These are phyloP conservation scores for Corella eumyota DNA, from an alignment of 23 tunicate species.

Conservation along the genomic window DNA sequence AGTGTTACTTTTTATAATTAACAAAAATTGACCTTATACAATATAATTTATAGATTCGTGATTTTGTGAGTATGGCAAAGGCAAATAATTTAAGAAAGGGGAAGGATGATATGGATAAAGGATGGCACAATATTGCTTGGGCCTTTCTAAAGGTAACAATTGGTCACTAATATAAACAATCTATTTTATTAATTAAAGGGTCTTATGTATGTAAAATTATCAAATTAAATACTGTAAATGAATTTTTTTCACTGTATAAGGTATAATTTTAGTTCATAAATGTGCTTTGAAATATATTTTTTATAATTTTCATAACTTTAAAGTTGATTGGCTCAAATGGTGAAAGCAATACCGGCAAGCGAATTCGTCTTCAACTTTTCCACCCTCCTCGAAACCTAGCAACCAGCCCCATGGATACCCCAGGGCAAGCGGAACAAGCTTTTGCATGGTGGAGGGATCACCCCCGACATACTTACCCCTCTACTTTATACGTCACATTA, in stretches of 20 bases:
- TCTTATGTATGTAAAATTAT: background rate
- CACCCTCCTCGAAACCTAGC: conserved; percentile 42
- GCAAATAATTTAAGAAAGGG: conserved; percentile 55
- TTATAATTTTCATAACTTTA: background rate
- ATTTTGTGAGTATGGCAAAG: conserved; percentile 76
- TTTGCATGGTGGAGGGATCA: conserved; percentile 69
- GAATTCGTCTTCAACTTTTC: conserved; percentile 68
- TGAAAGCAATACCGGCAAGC: conserved; percentile 54
- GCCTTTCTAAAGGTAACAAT: conserved; percentile 75
- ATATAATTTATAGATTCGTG: conserved; percentile 49
- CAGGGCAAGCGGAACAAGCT: conserved; percentile 29
- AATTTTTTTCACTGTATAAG: no score
- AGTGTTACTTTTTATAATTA: background rate
- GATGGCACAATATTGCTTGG: conserved; percentile 94
- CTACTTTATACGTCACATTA: conserved; percentile 68
- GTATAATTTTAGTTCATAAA: no score
- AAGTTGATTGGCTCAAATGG: conserved; percentile 66
- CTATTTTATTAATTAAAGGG: background rate
- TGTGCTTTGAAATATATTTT: no score
- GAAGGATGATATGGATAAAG: conserved; percentile 43
- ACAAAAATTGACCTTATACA: background rate
- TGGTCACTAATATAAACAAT: background rate
- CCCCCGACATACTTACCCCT: conserved; percentile 42
- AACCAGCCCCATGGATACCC: background rate
- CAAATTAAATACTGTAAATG: no score